Evolutionary conservation across 2,797 vertebrate species (phyloP).

Genomic region (Anomalospiza imberbis): DNA sequence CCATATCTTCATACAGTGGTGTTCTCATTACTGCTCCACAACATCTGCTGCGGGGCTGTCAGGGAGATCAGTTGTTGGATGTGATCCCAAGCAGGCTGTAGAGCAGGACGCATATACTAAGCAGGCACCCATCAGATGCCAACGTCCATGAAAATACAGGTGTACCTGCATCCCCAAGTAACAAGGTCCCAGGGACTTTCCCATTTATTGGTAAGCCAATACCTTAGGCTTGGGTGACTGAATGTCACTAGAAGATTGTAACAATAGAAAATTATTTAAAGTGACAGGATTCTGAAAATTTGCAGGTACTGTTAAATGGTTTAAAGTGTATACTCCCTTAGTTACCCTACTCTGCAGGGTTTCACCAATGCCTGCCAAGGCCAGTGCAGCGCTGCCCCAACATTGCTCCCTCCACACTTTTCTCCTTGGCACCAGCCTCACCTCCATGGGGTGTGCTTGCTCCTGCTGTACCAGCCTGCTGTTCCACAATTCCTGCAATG

Average conservation of each 20-base stretch:
- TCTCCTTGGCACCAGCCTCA: background rate
- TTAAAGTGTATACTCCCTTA: background rate
- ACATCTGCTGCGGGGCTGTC: accelerated
- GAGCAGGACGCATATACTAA: no score
- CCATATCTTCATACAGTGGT: background rate
- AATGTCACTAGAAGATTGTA: background rate
- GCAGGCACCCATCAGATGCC: no score
- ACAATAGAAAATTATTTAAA: background rate
- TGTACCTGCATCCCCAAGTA: accelerated
- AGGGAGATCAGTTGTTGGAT: background rate
- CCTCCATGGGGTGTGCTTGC: background rate
- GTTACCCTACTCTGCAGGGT: background rate
- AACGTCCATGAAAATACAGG: background rate
- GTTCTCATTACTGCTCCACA: background rate
- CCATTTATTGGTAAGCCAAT: background rate
- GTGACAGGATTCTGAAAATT: background rate
- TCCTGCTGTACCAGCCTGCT: background rate
- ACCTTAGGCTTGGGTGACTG: no score
- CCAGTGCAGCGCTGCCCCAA: background rate
- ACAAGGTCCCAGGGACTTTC: background rate
- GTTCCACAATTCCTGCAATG: background rate
- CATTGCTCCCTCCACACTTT: background rate
- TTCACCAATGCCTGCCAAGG: background rate
- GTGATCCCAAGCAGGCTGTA: accelerated
- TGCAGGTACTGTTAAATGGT: no score